Evolutionary conservation across 2,113 vertebrate genomes (phyloP).

Genomic region (Mohoua ochrocephala): DNA sequence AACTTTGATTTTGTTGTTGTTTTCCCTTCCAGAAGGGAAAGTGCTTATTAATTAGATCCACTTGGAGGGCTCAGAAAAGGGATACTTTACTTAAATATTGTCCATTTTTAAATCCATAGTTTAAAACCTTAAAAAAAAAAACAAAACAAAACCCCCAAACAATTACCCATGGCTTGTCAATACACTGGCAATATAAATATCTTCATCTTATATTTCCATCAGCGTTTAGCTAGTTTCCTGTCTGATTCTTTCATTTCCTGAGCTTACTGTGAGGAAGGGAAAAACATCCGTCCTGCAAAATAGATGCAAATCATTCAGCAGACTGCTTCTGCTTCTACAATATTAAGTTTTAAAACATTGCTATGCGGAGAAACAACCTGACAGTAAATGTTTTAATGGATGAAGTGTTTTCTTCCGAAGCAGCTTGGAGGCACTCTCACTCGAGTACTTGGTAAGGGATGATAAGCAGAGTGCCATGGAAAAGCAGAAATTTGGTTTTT

Average conservation of each 20-base stretch:
- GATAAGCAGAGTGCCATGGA: not conserved
- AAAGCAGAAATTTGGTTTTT: not conserved
- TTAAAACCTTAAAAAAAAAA: slow-evolving; percentile 19
- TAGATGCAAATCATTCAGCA: slow-evolving; percentile 49
- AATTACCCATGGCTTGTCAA: not conserved
- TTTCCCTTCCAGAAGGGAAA: slow-evolving; percentile 3
- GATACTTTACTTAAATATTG: not conserved
- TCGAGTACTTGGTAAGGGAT: not conserved
- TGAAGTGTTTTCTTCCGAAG: not conserved
- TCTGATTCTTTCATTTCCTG: slow-evolving; percentile 71
- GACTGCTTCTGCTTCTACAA: slow-evolving; percentile 42
- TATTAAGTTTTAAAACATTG: not conserved
- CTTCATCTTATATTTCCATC: slow-evolving; percentile 64
- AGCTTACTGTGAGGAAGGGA: slow-evolving; percentile 60
- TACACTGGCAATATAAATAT: not conserved
- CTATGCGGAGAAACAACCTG: not conserved
- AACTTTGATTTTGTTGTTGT: not conserved
- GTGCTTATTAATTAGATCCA: not conserved
- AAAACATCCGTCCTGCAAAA: slow-evolving; percentile 71
- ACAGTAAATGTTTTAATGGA: not conserved
- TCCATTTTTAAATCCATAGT: not conserved
- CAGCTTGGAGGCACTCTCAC: not conserved
- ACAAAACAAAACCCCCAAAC: not conserved
- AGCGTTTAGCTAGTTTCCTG: slow-evolving; percentile 69
- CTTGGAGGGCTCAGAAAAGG: not conserved